Conservation (phyloP, 2,113 vertebrate species). For the Rhinolophus ferrumequinum region DNA sequence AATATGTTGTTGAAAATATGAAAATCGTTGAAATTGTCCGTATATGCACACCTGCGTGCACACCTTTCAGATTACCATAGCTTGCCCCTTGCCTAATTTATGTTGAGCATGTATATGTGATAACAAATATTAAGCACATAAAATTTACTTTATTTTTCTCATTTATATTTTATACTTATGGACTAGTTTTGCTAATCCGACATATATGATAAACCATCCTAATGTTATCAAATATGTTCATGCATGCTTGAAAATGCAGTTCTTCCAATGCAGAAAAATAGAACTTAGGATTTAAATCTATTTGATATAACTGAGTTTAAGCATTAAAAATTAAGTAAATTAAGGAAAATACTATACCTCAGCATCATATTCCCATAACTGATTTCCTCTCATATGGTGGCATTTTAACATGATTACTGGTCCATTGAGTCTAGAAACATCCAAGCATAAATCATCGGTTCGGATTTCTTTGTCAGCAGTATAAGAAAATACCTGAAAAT, state of each 20-base stretch:
- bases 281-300: neutral
- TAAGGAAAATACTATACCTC: constrained; percentile 88
- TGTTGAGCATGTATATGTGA: neutral
- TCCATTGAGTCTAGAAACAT: constrained; percentile 96
- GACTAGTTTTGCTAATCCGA: neutral
- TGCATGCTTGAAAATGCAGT: neutral
- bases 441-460: constrained; percentile 97
- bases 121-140: neutral
- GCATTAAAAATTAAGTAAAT: neutral
- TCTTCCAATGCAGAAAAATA: neutral
- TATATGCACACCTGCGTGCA: neutral
- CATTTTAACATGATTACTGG: constrained; percentile 98
- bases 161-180: neutral
- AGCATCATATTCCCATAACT: constrained; percentile 98
- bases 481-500: constrained; percentile 96
- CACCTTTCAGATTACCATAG: neutral
- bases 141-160: neutral
- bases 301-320: neutral
- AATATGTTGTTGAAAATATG: neutral
- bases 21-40: neutral
- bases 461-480: constrained; percentile 98
- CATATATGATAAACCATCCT: neutral
- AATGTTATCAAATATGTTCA: neutral
- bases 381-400: constrained; percentile 99
- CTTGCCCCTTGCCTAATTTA: neutral